Evolutionary conservation across 2,797 vertebrate species (phyloP).

Genomic region (Ambastaia sidthimunki): DNA sequence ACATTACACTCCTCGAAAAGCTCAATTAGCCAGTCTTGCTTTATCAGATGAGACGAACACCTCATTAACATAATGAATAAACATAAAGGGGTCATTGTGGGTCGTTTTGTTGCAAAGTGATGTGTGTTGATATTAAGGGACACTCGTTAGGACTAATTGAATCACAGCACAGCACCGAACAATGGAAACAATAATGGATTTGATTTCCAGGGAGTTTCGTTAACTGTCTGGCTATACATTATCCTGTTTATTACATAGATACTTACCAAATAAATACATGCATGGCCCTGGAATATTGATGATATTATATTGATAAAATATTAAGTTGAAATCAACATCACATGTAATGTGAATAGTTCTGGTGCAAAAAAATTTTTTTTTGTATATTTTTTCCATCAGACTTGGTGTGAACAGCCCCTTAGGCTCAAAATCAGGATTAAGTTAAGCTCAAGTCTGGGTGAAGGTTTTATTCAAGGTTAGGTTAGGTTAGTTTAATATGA

Average conservation of each 20-base stretch:
- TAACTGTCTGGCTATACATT: too few species aligned
- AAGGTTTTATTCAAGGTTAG: background rate
- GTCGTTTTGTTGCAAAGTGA: conserved; percentile 60
- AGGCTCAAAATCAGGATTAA: background rate
- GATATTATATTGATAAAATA: too few species aligned
- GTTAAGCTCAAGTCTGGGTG: too few species aligned
- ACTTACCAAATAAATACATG: too few species aligned
- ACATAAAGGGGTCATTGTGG: conserved; percentile 67
- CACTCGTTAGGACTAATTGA: conserved; percentile 68
- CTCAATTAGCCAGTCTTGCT: conserved; percentile 69
- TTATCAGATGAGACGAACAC: conserved; percentile 64
- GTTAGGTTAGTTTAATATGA: background rate
- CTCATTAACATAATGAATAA: conserved; percentile 74
- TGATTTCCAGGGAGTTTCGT: conserved; percentile 18
- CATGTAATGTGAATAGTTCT: too few species aligned
- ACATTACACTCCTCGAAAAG: conserved; percentile 61
- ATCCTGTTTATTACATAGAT: too few species aligned
- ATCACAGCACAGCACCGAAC: conserved; percentile 51
- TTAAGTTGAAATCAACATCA: too few species aligned
- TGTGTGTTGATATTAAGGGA: conserved; percentile 63
- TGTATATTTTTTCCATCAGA: background rate
- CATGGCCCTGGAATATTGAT: too few species aligned
- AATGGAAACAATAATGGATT: conserved; percentile 39
- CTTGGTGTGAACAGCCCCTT: background rate
- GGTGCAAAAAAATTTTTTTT: too few species aligned